phyloP scores from a whole-genome alignment of 2,888 invertebrate species.

The Linnaemya vulpina region DNA sequence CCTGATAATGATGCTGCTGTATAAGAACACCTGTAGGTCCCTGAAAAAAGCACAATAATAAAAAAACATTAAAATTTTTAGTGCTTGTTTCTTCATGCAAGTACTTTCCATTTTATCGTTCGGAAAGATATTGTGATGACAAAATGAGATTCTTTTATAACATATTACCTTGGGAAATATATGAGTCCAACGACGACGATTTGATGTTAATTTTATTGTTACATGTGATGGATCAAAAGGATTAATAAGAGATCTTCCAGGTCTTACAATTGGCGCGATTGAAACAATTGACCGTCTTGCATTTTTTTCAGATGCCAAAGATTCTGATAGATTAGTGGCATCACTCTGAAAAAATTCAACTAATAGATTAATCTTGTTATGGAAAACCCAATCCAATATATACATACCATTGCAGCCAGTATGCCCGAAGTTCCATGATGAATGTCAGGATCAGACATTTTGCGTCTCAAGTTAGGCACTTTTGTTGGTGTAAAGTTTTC shows the following conservation, averaged over 20 bases:
- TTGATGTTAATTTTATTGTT: conserved; percentile 97
- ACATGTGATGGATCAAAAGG: conserved; percentile 99
- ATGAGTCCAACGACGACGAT: conserved; percentile 98
- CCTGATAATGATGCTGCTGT: conserved; percentile 96
- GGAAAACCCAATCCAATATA: neutral
- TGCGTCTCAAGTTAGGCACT: conserved; percentile 86
- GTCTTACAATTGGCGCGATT: conserved; percentile 86
- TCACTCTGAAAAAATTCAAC: conserved; percentile 75
- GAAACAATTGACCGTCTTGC: conserved; percentile 80
- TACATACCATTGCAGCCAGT: conserved; percentile 82
- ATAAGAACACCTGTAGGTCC: conserved; percentile 95
- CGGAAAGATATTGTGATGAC: neutral
- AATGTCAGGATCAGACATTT: conserved; percentile 95
- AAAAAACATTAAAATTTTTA: neutral
- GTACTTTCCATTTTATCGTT: too few relatives aligned
- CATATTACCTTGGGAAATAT: conserved; percentile 92
- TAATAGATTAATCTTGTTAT: neutral
- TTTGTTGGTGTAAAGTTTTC: conserved; percentile 84
- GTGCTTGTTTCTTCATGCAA: too few relatives aligned
- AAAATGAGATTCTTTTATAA: neutral
- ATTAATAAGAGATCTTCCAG: conserved; percentile 95
- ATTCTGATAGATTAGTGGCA: conserved; percentile 80
- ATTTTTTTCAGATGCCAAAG: conserved; percentile 81
- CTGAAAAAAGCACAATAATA: conserved; percentile 76
- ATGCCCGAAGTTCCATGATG: conserved; percentile 88